A percentile compares a stretch with the other conserved stretches of the same genome.
Conservation (phyloP, 2,888 invertebrate species). For the Muschampia plurimacula region DNA sequence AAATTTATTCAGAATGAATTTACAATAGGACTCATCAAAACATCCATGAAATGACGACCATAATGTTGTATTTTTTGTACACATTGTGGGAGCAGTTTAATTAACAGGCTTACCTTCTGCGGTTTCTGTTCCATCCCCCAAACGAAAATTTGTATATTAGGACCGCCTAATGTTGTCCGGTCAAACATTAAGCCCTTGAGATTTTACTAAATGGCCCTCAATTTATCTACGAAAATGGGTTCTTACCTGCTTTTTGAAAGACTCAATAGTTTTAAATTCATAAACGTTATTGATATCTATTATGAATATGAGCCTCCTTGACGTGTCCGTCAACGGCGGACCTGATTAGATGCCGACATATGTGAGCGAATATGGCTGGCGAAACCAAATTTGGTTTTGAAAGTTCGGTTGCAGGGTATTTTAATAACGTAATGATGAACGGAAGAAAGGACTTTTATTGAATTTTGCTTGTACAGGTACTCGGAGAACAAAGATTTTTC, state of each 20-base stretch:
- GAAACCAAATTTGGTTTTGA: too few species aligned
- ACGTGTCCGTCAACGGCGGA: too few species aligned
- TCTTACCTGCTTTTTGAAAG: conserved; percentile 46
- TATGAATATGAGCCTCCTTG: too few species aligned
- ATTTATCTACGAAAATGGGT: conserved; percentile 66
- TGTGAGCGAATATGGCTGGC: too few species aligned
- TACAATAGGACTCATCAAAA: neutral
- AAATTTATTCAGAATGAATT: neutral
- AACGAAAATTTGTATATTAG: conserved; percentile 63
- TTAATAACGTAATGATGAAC: too few species aligned
- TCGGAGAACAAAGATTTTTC: too few species aligned
- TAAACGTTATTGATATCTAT: too few species aligned
- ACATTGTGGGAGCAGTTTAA: conserved; percentile 32
- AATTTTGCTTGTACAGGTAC: too few species aligned
- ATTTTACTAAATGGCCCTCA: conserved; percentile 72
- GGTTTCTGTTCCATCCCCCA: conserved; percentile 66
- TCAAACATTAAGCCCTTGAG: conserved; percentile 68
- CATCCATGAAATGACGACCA: neutral
- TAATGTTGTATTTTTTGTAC: conserved; percentile 4
- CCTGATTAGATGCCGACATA: too few species aligned
- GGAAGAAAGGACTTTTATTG: too few species aligned
- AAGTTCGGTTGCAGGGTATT: too few species aligned
- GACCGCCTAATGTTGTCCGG: conserved; percentile 69
- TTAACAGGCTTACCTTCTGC: conserved; percentile 48
- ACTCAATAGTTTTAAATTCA: neutral